Conservation (phyloP, 1,140 invertebrate species). For the Brachionus sp. region DNA sequence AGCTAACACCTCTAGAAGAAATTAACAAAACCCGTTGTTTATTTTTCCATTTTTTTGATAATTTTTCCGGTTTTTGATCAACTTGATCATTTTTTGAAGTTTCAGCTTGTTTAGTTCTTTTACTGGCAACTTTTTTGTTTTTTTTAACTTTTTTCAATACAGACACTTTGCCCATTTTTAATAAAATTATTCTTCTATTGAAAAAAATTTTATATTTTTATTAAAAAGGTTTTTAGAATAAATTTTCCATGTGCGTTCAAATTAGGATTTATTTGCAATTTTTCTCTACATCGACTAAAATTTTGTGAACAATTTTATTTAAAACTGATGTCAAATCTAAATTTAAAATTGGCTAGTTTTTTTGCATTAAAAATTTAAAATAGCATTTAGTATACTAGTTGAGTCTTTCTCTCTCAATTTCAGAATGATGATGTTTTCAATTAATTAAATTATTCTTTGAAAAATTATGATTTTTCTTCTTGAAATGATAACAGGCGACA, state of each 20-base stretch:
- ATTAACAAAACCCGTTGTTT: constrained; percentile 86
- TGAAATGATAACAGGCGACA: background rate
- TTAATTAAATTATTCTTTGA: constrained; percentile 2
- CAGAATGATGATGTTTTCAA: constrained; percentile 18
- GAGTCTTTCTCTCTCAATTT: background rate
- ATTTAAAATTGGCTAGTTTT: background rate
- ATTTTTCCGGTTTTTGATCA: background rate
- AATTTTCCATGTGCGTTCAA: constrained; percentile 10
- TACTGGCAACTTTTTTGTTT: background rate
- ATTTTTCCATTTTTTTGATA: constrained; percentile 73
- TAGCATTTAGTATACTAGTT: background rate
- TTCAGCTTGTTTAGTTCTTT: background rate
- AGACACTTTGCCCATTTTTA: background rate
- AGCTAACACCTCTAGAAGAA: constrained; percentile 81
- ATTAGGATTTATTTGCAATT: background rate
- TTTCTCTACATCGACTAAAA: background rate
- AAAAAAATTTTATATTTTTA: background rate
- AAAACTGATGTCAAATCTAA: background rate
- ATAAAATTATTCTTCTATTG: background rate
- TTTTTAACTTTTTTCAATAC: background rate
- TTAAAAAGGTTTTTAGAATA: background rate
- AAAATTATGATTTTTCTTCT: background rate
- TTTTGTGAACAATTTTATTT: background rate
- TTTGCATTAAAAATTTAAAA: background rate
- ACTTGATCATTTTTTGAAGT: background rate